Evolutionary conservation across 2,113 vertebrate species (phyloP), one percentile per base, ranked within the genome.

Genomic region (Vulpes vulpes): DNA sequence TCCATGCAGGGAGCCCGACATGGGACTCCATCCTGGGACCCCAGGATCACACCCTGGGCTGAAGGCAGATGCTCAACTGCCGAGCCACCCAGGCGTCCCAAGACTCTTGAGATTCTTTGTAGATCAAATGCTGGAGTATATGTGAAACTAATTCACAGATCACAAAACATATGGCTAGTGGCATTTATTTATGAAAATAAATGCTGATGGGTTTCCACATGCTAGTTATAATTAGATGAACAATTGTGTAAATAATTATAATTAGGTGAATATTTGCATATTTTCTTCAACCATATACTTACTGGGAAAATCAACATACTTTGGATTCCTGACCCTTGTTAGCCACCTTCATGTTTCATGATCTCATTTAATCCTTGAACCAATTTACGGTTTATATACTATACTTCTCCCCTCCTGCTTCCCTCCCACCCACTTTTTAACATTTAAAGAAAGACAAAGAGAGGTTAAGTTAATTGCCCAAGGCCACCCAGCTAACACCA

Each of bases 241-340:
- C 22, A 89, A 98, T 90, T 91, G 94, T 74, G 89, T 74, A 84
- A 98, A 94, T 96, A 89, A 96, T 97, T 94, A 84, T 96, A 95
- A 96, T 93, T 94, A 65, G 43, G 78, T 89, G 82, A 86, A 84
- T 69, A 98, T 97, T 97, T 96, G 82, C 96, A 93, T 97, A 93
- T 96, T 96, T 94, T 74, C 92, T 96, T 94, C 93, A 91, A 89
- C 62, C 64, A 23, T 92, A 64, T 95, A 96, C 74, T 96, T 96
- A 86, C 10, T 83, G 86, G 60, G 76, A 91, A 92, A 96, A 89
- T 95, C 67, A 83, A 86, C 67, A 74, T 86, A 62, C 82, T 91
- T 86, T 82, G 89, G 94, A 91, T 96, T 88, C 86, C 62, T 89
- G 65, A 91, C 62, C 55, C 64, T 79, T 92, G 79, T 94, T 43